These are phyloP conservation scores for Steinernema khuongi DNA, from an alignment of 1,140 invertebrate species.

Conservation along the genomic window DNA sequence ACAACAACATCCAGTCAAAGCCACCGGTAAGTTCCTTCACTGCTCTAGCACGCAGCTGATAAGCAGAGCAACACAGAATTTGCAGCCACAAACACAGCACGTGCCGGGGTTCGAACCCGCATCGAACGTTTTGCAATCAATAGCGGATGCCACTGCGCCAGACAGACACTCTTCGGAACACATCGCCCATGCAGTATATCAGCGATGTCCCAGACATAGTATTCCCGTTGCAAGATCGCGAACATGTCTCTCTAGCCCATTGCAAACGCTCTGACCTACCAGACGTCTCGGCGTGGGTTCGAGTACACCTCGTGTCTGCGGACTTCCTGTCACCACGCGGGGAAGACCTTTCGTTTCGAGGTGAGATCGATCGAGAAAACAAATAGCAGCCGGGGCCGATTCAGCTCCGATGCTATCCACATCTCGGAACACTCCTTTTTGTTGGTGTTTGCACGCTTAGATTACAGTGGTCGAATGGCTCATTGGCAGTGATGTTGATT, in stretches of 20 bases:
- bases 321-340: not conserved
- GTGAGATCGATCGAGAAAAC: not conserved
- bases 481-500: no score
- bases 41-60: not conserved
- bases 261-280: not conserved
- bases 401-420: not conserved
- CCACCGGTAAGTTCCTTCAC: not conserved
- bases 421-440: not conserved
- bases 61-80: not conserved
- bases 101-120: not conserved
- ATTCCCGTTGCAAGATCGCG: no score
- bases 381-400: not conserved
- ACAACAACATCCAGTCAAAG: not conserved
- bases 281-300: not conserved
- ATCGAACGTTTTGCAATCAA: not conserved
- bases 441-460: not conserved
- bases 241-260: not conserved
- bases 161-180: not conserved
- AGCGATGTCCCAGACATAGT: no score
- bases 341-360: not conserved
- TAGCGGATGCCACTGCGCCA: not conserved
- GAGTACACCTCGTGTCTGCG: slow-evolving; percentile 7
- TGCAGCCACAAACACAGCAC: not conserved
- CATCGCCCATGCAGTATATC: no score
- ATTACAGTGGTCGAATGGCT: not conserved